Evolutionary conservation across 2,797 vertebrate genomes (phyloP).

Genomic region (Ctenopoma multispine): DNA sequence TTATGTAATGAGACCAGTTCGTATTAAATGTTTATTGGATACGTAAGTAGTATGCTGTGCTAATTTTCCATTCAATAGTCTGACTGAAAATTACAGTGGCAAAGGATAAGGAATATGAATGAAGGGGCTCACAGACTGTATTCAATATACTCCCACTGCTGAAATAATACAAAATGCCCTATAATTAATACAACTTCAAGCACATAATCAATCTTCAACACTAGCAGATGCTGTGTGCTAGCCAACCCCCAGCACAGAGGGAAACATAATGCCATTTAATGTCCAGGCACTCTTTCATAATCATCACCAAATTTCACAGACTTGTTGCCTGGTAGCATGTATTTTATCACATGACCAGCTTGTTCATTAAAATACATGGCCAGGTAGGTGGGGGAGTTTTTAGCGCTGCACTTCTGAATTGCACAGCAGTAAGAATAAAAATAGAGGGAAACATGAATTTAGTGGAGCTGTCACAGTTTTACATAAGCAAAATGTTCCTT

Average conservation of each 20-base stretch:
- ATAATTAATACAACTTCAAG: constrained; percentile 34
- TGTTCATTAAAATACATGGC: neutral
- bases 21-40: constrained; percentile 67
- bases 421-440: neutral
- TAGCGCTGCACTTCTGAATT: neutral
- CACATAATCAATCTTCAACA: constrained; percentile 28
- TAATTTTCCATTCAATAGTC: constrained; percentile 60
- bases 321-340: neutral
- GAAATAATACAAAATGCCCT: constrained; percentile 28
- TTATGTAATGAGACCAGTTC: constrained; percentile 67
- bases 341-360: neutral
- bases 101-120: constrained; percentile 53
- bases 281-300: neutral
- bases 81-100: constrained; percentile 40
- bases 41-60: constrained; percentile 52
- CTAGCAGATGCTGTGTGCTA: neutral
- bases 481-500: neutral
- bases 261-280: neutral
- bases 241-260: neutral
- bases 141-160: constrained; percentile 20
- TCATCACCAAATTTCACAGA: neutral
- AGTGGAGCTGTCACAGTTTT: neutral
- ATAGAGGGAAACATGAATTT: neutral
- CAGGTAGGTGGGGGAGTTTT: neutral
- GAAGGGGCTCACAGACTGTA: constrained; percentile 32